Evolutionary conservation across 2,113 vertebrate genomes (phyloP), one percentile per base, ranked within the genome.

Genomic region (Barbus barbus): DNA sequence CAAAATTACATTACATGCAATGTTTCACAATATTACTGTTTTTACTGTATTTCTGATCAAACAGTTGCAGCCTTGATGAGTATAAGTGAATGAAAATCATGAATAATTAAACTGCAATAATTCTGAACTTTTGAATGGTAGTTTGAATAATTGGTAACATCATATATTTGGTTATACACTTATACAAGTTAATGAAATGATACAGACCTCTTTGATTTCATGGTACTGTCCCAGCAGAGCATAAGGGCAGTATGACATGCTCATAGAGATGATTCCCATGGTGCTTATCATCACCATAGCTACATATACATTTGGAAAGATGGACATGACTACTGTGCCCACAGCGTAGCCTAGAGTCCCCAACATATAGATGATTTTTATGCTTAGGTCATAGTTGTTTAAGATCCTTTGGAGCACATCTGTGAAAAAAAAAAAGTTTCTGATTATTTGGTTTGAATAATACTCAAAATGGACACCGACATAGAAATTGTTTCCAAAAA

Each of bases 161-260:
- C 12, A 63, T 67, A 11, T 51, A 28, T 80, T 22, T 58, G 18
- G 13, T n/a, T 51, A 28, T 14, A 78, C 12, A 24, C 9, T n/a
- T 51, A 28, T 14, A 78, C 12, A 24, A 16, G 24, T 9, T 71
- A 77, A 28, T 51, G 65, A 41, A 36, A 44, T 41, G 22, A 28
- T 69, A n/a, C 74, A 88, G 87, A 99, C 98, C 96, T 97, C 92
- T 91, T 97, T 97, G 78, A 95, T 95, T 83, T 99, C 97, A 75
- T 99, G 98, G 92, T 99, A 99, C 87, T 99, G 98, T 38, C 98
- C 98, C 7, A 99, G 88, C 88, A 99, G 96, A 0, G 97, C 96
- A 0, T 99, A 99, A 1, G 98, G 97, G 89, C 98, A 99, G 93
- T 99, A 99, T 81, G 97, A 99, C 87, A 98, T 97, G 86, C 97